Evolutionary conservation across 2,888 invertebrate genomes (phyloP), one percentile per base, ranked within the genome.

Genomic region (Eupelmus urozonus): DNA sequence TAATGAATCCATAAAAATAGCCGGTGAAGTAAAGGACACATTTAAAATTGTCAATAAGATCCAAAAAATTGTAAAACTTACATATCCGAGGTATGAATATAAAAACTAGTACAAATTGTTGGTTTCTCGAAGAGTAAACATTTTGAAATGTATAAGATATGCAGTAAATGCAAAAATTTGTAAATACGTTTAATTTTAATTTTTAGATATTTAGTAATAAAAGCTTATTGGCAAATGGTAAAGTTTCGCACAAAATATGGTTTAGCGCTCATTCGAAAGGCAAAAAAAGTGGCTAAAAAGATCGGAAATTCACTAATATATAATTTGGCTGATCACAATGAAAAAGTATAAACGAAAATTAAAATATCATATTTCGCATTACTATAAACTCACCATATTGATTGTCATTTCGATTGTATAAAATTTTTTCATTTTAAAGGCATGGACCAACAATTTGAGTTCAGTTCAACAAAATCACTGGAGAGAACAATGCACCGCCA

Each of bases 171-270:
- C 3, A 49, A 13, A 49, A 16, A 49, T n/a, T 49, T 49, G 2
- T 5, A 9, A 49, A 49, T 40, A 13, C 0, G n/a, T 20, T n/a
- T 55, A 34, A 13, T 27, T 27, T 7, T 2, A 25, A 63, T 45
- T 42, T 25, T n/a, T 81, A 93, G 93, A 84, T 91, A 91, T 80
- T 87, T 88, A 53, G 87, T 93, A 25, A 82, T 93, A 81, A 90
- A 89, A 81, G 92, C 92, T 0, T 93, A 93, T 83, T 92, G 90
- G 82, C 83, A 89, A 60, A 91, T 91, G 83, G 90, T 92, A 20
- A 87, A 85, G 70, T 90, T 90, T n/a, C 90, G 90, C 53, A 90
- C 90, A 79, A 85, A 82, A 16, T 80, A 83, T 0, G 91, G 91
- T 0, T 87, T 88, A 34, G 90, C 83, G 63, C 82, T 90, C 59